phyloP scores from a whole-genome alignment of 2,797 vertebrate genomes.

The Loriculus beryllinus region DNA sequence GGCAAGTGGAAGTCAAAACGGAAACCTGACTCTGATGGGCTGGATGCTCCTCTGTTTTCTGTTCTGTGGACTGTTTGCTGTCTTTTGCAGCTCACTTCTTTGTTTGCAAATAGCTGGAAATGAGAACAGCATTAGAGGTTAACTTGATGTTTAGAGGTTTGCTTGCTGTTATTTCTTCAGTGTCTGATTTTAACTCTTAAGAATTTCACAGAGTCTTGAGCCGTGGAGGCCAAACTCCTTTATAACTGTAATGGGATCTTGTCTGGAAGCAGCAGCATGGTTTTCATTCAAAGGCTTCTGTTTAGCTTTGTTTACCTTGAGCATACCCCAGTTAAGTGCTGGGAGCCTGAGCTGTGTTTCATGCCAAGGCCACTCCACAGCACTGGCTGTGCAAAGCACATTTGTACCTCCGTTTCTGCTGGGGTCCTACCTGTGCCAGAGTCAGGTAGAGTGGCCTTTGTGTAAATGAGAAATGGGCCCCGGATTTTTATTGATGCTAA shows the following conservation, averaged over 20 bases:
- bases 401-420: not conserved
- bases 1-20: not conserved
- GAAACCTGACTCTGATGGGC: not conserved
- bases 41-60: not conserved
- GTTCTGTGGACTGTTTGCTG: not conserved
- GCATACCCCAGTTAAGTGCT: not conserved
- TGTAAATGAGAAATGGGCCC: not conserved
- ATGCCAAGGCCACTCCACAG: not conserved
- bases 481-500: not conserved
- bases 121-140: not conserved
- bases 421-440: not conserved
- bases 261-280: not conserved
- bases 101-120: not conserved
- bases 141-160: not conserved
- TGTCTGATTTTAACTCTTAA: not conserved
- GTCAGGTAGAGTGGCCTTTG: not conserved
- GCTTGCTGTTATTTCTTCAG: not conserved
- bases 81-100: not conserved
- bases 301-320: not conserved
- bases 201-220: not conserved
- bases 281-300: not conserved
- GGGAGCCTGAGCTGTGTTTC: not conserved
- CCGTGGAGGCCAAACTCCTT: not conserved
- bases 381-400: accelerated
- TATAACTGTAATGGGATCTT: not conserved